Evolutionary conservation across 2,113 vertebrate species (phyloP).

Genomic region (Phalacrocorax pelagicus): DNA sequence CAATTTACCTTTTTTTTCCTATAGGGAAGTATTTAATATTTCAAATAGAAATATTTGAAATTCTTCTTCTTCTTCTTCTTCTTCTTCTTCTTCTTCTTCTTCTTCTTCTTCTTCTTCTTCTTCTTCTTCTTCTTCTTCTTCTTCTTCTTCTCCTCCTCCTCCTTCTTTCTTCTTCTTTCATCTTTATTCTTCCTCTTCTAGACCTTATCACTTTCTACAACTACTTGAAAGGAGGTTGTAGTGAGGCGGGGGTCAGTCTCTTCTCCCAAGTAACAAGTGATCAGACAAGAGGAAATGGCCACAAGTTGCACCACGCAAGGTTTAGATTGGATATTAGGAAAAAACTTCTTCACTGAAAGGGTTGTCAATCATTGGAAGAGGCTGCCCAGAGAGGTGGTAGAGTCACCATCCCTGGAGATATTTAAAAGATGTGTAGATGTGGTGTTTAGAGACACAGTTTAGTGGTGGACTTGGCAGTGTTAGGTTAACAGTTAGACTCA

Average conservation of each 20-base stretch:
- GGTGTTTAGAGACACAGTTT: too few species aligned
- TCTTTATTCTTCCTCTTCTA: neutral
- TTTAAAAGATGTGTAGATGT: too few species aligned
- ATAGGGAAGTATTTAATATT: neutral
- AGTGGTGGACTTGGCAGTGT: neutral
- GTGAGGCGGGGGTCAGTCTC: rapidly evolving
- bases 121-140: neutral
- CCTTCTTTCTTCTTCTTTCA: neutral
- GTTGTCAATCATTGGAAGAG: neutral
- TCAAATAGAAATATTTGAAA: neutral
- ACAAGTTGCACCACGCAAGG: neutral
- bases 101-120: neutral
- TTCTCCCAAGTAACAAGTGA: neutral
- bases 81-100: neutral
- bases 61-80: neutral
- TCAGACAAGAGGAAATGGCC: neutral
- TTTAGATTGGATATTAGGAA: neutral
- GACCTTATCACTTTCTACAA: neutral
- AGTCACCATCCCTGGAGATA: neutral
- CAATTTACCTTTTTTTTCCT: neutral
- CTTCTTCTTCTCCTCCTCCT: too few species aligned
- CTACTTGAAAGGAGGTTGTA: neutral
- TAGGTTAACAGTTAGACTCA: neutral
- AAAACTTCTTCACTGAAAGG: neutral
- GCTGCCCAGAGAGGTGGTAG: too few species aligned